Conservation (phyloP, 2,797 vertebrate species). For the Silurus lanzhouensis region DNA sequence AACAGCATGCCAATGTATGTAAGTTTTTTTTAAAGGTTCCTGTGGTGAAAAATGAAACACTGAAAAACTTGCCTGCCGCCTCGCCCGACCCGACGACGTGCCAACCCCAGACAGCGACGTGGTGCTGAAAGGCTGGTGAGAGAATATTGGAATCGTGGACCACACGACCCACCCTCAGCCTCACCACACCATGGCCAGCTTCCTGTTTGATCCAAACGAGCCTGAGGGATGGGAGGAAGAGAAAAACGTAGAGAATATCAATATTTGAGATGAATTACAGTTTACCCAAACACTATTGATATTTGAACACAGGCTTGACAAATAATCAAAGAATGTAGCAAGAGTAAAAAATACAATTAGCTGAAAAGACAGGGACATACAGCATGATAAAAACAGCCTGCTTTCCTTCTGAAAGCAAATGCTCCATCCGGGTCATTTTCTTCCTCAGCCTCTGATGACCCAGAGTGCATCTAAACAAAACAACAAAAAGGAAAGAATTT, state of each 20-base stretch:
- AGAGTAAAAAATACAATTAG: too few relatives aligned
- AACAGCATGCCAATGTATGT: not conserved
- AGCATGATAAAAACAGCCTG: constrained; percentile 96
- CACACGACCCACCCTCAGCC: constrained; percentile 83
- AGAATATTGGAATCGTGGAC: constrained; percentile 91
- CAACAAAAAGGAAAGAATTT: not conserved
- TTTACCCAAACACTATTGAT: not conserved
- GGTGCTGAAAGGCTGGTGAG: constrained; percentile 91
- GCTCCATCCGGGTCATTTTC: constrained; percentile 97
- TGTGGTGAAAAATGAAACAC: not conserved
- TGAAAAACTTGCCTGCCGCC: constrained; percentile 86
- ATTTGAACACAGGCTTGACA: not conserved
- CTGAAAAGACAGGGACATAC: constrained; percentile 75
- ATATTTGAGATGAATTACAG: too few relatives aligned
- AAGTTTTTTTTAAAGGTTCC: not conserved
- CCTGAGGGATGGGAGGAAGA: constrained; percentile 67
- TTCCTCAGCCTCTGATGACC: constrained; percentile 96
- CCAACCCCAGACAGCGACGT: constrained; percentile 88
- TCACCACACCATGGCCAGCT: constrained; percentile 94
- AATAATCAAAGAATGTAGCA: not conserved
- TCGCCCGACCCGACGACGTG: constrained; percentile 89
- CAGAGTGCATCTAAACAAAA: constrained; percentile 85
- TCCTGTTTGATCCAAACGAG: constrained; percentile 85
- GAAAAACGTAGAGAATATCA: not conserved
- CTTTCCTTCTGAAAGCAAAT: constrained; percentile 96